A percentile compares a stretch with the other conserved stretches of the same genome.
Evolutionary conservation across 2,888 invertebrate species (phyloP).

Genomic region (Aleiodes alternator): DNA sequence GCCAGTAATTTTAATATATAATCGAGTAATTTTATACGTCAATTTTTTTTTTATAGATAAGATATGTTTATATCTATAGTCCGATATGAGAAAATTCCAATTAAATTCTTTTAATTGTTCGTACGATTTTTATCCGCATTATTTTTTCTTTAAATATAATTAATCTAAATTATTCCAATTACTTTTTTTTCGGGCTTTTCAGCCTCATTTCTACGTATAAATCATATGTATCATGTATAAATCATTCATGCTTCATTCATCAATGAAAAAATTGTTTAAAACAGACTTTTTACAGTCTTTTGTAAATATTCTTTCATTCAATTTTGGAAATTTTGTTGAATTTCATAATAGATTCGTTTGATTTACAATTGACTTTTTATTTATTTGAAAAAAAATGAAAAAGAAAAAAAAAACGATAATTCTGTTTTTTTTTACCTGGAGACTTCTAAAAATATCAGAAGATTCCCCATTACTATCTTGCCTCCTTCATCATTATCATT

Average conservation of each 20-base stretch:
- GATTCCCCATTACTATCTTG: too few species aligned
- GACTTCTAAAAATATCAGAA: too few species aligned
- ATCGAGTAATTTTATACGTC: slow-evolving; percentile 34
- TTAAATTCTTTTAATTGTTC: not conserved
- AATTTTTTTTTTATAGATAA: slow-evolving; percentile 6
- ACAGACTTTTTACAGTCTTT: slow-evolving; percentile 17
- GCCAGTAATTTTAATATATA: slow-evolving; percentile 24
- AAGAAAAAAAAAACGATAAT: not conserved
- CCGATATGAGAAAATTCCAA: slow-evolving; percentile 58
- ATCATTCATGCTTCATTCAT: slow-evolving; percentile 42
- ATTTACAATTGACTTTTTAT: slow-evolving; percentile 25
- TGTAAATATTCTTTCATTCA: not conserved
- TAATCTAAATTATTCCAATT: not conserved
- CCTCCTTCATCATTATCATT: not conserved
- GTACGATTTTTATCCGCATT: not conserved
- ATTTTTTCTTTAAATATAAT: not conserved
- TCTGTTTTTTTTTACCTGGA: too few species aligned
- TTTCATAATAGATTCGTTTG: not conserved
- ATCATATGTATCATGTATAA: slow-evolving; percentile 8
- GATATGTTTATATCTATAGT: slow-evolving; percentile 55
- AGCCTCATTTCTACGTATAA: not conserved
- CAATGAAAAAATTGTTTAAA: slow-evolving; percentile 14
- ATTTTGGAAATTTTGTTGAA: slow-evolving; percentile 5
- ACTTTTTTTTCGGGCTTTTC: not conserved
- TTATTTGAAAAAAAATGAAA: not conserved